phyloP scores from a whole-genome alignment of 2,888 invertebrate genomes.

The Diachrysia chrysitis region DNA sequence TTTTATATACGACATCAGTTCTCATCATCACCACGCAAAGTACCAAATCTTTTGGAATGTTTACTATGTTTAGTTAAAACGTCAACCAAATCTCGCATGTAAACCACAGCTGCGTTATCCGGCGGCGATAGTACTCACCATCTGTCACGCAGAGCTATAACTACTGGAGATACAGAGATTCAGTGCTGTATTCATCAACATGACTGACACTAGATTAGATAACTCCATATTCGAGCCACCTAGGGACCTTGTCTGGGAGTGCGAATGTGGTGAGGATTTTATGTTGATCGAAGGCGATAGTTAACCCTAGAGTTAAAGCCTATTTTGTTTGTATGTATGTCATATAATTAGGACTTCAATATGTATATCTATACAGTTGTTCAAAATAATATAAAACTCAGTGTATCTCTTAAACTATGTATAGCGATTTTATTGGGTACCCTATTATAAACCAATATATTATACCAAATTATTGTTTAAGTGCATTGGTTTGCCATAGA shows the following conservation, averaged over 20 bases:
- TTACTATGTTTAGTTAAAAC: conserved; percentile 2
- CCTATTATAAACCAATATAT: too few species aligned
- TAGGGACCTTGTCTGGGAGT: conserved; percentile 40
- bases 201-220: conserved; percentile 52
- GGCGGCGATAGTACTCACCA: conserved; percentile 38
- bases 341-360: too few species aligned
- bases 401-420: too few species aligned
- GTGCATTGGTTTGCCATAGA: too few species aligned
- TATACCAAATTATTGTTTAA: too few species aligned
- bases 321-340: too few species aligned
- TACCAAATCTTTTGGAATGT: too few species aligned
- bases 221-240: conserved; percentile 44
- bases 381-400: too few species aligned
- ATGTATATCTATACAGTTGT: too few species aligned
- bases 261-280: conserved; percentile 11
- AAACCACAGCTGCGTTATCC: conserved; percentile 24
- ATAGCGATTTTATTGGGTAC: too few species aligned
- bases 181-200: conserved; percentile 49
- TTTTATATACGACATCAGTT: too few species aligned
- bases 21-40: too few species aligned
- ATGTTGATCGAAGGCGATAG: conserved; percentile 1
- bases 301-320: neutral
- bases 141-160: conserved; percentile 50
- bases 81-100: conserved; percentile 7
- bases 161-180: conserved; percentile 45